These are phyloP conservation scores for Montipora efflorescens DNA, from an alignment of 64 coral and sea anemone species.

Conservation along the genomic window DNA sequence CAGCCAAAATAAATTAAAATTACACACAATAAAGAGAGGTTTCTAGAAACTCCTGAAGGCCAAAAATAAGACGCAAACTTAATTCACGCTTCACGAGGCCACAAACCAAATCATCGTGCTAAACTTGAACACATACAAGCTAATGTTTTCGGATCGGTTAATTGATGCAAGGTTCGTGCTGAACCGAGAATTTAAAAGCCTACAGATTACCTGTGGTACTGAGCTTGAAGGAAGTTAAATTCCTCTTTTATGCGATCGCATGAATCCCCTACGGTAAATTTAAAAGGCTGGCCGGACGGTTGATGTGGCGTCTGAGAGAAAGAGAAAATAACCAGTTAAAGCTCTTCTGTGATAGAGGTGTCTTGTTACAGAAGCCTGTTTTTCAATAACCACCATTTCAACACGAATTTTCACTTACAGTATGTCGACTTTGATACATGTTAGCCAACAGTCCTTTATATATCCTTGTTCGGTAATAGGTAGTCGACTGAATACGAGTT, in stretches of 20 bases:
- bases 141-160: constrained; percentile 90
- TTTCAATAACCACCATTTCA: constrained; percentile 90
- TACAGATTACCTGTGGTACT: constrained; percentile 93
- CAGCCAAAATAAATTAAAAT: constrained; percentile 87
- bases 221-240: constrained; percentile 99
- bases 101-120: constrained; percentile 21
- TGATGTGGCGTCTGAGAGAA: constrained; percentile 90
- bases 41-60: not conserved
- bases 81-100: constrained; percentile 63
- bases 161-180: constrained; percentile 93
- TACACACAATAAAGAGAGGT: constrained; percentile 56
- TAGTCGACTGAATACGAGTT: constrained; percentile 71
- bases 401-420: constrained; percentile 93
- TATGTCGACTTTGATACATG: constrained; percentile 97
- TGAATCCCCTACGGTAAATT: constrained; percentile 97
- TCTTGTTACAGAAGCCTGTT: constrained; percentile 90
- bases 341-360: constrained; percentile 61
- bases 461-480: constrained; percentile 24
- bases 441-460: constrained; percentile 55
- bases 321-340: constrained; percentile 70
- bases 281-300: constrained; percentile 95
- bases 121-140: constrained; percentile 30
- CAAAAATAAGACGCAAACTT: constrained; percentile 4
- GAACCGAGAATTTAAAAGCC: constrained; percentile 56
- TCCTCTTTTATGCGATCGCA: constrained; percentile 99